Evolutionary conservation across 1,140 invertebrate genomes (phyloP).

Genomic region (Drosophila obscura): DNA sequence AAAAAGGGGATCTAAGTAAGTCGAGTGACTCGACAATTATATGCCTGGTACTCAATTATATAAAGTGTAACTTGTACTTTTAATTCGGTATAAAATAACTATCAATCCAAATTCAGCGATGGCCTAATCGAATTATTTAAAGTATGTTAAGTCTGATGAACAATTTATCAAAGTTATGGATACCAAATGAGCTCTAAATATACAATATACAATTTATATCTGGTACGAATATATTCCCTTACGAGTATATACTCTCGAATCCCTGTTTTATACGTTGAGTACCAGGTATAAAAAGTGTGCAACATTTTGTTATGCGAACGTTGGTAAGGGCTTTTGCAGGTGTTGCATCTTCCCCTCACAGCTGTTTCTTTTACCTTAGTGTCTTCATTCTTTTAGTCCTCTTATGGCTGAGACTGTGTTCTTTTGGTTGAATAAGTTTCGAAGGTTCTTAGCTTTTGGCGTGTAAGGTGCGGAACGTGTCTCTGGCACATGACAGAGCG

Average conservation of each 20-base stretch:
- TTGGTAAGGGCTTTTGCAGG: constrained; percentile 1
- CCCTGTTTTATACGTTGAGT: no score
- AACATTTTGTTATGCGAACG: constrained; percentile 27
- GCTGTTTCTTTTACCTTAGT: constrained; percentile 27
- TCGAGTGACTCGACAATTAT: no score
- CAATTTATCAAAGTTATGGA: no score
- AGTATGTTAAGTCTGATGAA: no score
- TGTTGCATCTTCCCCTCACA: background rate
- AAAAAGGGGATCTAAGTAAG: background rate
- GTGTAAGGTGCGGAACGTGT: constrained; percentile 43
- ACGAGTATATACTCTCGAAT: no score
- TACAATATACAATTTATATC: no score
- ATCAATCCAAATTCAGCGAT: no score
- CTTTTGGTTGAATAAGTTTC: constrained; percentile 4
- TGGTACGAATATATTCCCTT: no score
- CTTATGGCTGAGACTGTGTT: constrained; percentile 18
- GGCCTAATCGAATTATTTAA: background rate
- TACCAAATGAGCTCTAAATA: no score
- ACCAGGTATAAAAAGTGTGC: constrained; percentile 37
- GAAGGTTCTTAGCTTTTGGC: constrained; percentile 31
- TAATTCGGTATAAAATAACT: no score
- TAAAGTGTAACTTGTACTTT: no score
- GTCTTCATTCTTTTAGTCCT: constrained; percentile 10
- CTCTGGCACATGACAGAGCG: constrained; percentile 49
- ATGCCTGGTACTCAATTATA: no score